Conservation (phyloP, 2,797 vertebrate species). For the Diplodus puntazzo region DNA sequence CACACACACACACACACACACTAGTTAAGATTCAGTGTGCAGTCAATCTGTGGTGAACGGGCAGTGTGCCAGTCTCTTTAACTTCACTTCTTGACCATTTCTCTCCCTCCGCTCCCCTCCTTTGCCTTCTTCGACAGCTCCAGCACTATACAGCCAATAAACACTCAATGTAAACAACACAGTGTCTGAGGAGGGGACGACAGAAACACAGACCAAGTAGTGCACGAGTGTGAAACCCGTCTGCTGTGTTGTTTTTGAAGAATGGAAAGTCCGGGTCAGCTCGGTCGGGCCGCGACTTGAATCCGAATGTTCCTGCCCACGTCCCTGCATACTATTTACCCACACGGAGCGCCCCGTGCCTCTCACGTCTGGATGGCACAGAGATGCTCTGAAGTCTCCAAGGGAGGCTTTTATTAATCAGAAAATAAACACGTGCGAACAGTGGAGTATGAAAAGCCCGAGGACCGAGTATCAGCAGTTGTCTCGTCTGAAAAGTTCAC, state of each 20-base stretch:
- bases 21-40: conserved; percentile 44
- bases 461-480: conserved; percentile 28
- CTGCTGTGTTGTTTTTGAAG: conserved; percentile 43
- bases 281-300: conserved; percentile 61
- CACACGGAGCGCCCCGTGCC: conserved; percentile 38
- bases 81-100: conserved; percentile 24
- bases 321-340: conserved; percentile 58
- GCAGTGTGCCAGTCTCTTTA: conserved; percentile 49
- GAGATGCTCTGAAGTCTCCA: conserved; percentile 19
- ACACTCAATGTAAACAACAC: conserved; percentile 33
- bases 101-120: conserved; percentile 11
- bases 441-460: not conserved
- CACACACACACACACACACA: conserved; percentile 17
- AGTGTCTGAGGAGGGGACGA: conserved; percentile 15
- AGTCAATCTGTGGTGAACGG: conserved; percentile 35
- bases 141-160: conserved; percentile 2
- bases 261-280: conserved; percentile 66
- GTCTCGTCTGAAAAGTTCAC: conserved; percentile 19
- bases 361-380: conserved; percentile 13
- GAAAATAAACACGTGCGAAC: conserved; percentile 27
- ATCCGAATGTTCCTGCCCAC: conserved; percentile 73
- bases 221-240: conserved; percentile 26
- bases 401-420: conserved; percentile 23
- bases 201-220: conserved; percentile 23
- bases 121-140: conserved; percentile 25